A percentile compares a stretch with the other conserved stretches of the same genome.
Conservation (phyloP, 2,113 vertebrate genomes). For the Benitochromis conjunctus region DNA sequence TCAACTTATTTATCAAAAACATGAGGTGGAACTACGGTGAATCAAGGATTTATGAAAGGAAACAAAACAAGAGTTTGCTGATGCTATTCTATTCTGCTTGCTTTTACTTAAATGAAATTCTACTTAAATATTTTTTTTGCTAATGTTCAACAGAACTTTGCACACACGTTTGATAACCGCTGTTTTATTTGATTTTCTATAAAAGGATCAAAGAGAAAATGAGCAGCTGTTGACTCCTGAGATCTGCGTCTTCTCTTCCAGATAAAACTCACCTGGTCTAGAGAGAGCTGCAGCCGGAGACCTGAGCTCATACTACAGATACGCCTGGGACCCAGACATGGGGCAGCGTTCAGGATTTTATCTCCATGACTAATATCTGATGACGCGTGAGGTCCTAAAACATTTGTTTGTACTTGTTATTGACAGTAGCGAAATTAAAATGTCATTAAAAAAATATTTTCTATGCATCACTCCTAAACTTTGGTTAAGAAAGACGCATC, state of each 20-base stretch:
- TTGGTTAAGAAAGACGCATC: neutral
- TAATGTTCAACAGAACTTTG: neutral
- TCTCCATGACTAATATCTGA: neutral
- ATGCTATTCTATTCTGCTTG: neutral
- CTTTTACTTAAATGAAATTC: neutral
- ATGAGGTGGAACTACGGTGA: neutral
- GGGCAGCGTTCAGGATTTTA: neutral
- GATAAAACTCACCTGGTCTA: conserved; percentile 62
- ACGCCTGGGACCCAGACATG: neutral
- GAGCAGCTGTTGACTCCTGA: neutral
- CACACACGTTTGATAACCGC: neutral
- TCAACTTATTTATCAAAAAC: neutral
- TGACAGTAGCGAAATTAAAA: neutral
- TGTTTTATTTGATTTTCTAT: neutral
- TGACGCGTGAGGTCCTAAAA: neutral
- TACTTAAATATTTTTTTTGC: neutral
- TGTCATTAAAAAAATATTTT: neutral
- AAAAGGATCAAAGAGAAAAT: neutral
- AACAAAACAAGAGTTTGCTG: neutral
- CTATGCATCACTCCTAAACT: neutral
- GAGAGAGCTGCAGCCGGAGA: neutral
- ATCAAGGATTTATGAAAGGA: neutral
- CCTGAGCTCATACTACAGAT: neutral
- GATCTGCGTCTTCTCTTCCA: conserved; percentile 22
- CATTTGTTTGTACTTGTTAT: neutral